These are phyloP conservation scores for Piprites chloris DNA, from an alignment of 2,113 vertebrate species.

Conservation along the genomic window DNA sequence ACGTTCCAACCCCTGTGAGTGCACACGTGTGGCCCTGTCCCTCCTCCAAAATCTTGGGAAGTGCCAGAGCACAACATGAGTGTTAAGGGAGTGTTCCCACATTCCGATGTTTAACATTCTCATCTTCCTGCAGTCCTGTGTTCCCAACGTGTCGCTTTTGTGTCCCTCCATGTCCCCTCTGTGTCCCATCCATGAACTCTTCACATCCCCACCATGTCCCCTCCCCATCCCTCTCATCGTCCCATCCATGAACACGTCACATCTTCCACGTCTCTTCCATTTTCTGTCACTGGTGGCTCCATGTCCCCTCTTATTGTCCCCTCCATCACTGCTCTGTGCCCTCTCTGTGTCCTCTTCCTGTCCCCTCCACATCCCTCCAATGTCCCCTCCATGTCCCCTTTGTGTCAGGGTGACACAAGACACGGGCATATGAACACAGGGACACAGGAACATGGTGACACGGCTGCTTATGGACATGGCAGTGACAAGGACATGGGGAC, in stretches of 20 bases:
- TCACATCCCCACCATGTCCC: background rate
- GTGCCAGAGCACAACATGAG: background rate
- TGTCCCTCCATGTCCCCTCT: background rate
- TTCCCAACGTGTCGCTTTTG: background rate
- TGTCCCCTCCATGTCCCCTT: background rate
- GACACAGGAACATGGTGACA: no score
- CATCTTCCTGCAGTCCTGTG: background rate
- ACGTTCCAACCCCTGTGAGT: no score
- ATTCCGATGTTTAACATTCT: no score
- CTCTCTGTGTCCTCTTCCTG: background rate
- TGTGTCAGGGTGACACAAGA: background rate
- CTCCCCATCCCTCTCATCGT: no score
- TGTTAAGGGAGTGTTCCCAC: background rate
- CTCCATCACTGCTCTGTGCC: background rate
- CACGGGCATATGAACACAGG: background rate
- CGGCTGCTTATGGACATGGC: background rate
- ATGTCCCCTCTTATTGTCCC: background rate
- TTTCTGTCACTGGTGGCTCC: background rate
- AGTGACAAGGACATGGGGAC: background rate
- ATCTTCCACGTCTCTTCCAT: no score
- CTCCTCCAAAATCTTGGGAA: background rate
- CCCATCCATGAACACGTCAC: background rate
- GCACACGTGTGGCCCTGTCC: no score
- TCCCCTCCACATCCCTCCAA: background rate
- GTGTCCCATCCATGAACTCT: background rate